These are phyloP conservation scores for Lathronympha strigana DNA, from an alignment of 2,888 invertebrate genomes.

Conservation along the genomic window DNA sequence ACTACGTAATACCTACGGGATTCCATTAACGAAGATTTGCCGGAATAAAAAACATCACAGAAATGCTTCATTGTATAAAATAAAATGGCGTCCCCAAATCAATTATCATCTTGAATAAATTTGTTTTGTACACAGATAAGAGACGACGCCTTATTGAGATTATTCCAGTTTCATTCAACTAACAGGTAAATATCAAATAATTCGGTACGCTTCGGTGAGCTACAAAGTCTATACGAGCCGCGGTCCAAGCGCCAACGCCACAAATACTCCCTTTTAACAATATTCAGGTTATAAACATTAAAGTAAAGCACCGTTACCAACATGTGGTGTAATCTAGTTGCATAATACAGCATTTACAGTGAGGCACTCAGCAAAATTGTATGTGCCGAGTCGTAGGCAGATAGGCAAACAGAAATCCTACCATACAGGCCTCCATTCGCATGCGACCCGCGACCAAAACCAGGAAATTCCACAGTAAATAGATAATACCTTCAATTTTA, in stretches of 20 bases:
- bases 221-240: neutral
- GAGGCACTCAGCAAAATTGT: slow-evolving; percentile 52
- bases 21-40: neutral
- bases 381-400: slow-evolving; percentile 31
- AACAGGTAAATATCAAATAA: neutral
- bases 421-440: slow-evolving; percentile 6
- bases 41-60: neutral
- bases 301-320: slow-evolving; percentile 40
- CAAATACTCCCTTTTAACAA: slow-evolving; percentile 21
- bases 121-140: no score
- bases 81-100: no score
- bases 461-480: slow-evolving; percentile 5
- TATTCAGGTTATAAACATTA: slow-evolving; percentile 35
- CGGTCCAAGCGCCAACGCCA: neutral
- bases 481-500: neutral
- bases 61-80: neutral
- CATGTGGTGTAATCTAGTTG: slow-evolving; percentile 36
- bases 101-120: no score
- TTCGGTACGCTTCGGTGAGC: neutral
- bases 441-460: slow-evolving; percentile 4
- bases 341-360: slow-evolving; percentile 40
- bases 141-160: no score
- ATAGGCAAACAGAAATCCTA: slow-evolving; percentile 37
- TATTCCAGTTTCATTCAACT: no score
- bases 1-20: neutral